Base-by-base conservation (phyloP, 2,888 invertebrate genomes). In the Paralinhomoeus sp. region DNA sequence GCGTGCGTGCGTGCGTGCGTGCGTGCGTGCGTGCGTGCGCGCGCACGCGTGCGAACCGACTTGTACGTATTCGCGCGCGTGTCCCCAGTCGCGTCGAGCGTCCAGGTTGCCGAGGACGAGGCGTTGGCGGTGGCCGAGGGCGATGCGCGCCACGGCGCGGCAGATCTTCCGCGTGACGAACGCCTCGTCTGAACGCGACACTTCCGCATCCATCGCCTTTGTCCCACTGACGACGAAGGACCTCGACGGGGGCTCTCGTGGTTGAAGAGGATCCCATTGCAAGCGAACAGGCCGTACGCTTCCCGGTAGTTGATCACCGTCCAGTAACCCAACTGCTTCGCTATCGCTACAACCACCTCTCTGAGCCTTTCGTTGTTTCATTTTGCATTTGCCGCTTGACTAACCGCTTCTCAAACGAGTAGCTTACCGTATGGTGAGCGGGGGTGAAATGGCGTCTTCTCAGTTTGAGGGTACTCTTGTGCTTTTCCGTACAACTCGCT, bases 101-200 rank as follows among this genome's bases (percentile, higher is more conserved):
- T 91, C 87, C 57, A 97, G 67, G 64, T 87, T 89, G 20, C 97
- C 97, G 46, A 99, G 69, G 62, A 89, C 85, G 23, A 93, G 66
- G 48, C 68, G 72, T 48, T 83, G 77, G 63, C 84, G 74, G 48
- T 83, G 75, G 0, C 85, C 84, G 12, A 89, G 71, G 45, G 74
- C 73, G 54, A 99, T 93, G 71, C 97, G 97, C 12, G 97, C 87
- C 22, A 99, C 91, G 1, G 82, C 84, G 35, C 97, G 72, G 0
- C 97, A 93, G 49, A 97, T 85, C 69, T 97, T 97, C 50, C 97
- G 72, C 0, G 97, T 97, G 9, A 97, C 97, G 68, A 97, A 97
- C 60, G 83, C 97, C 68, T 93, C 93, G 15, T 93, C 68, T 68
- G 51, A 37, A 47, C 37, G 9, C 9, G 3, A 23, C n/a, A n/a